Conservation (phyloP, 2,113 vertebrate genomes). For the Malaclemys terrapin region DNA sequence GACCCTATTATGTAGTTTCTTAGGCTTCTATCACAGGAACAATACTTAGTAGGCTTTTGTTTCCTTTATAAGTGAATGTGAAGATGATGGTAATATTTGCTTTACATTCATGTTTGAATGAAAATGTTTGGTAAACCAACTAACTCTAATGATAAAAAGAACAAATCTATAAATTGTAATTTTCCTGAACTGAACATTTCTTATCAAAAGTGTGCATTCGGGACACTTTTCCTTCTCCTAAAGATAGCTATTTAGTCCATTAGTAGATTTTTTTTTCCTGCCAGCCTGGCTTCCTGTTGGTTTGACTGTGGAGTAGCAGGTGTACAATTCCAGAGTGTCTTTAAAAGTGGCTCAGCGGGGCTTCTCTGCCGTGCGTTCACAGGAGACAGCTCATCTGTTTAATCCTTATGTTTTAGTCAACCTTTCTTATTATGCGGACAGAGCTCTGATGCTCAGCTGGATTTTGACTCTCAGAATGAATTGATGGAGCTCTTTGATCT, state of each 20-base stretch:
- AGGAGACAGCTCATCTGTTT: constrained; percentile 87
- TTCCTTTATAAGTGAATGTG: background rate
- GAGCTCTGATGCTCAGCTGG: constrained; percentile 83
- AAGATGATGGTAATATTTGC: background rate
- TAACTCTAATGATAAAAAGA: constrained; percentile 43
- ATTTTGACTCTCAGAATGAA: constrained; percentile 85
- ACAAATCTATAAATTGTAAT: constrained; percentile 47
- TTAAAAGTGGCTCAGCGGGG: constrained; percentile 84
- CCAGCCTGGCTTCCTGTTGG: constrained; percentile 73
- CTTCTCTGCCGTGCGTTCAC: constrained; percentile 74
- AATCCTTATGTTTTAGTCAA: constrained; percentile 87
- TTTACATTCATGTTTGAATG: constrained; percentile 35
- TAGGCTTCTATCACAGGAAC: background rate
- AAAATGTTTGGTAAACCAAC: constrained; percentile 59
- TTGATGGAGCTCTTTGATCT: constrained; percentile 87
- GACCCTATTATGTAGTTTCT: background rate
- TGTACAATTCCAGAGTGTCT: constrained; percentile 81
- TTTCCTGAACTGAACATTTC: constrained; percentile 32
- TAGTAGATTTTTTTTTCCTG: constrained; percentile 65
- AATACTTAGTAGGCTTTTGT: background rate
- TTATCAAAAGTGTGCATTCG: background rate
- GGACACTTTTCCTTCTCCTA: constrained; percentile 20
- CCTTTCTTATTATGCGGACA: constrained; percentile 85
- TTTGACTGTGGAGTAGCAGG: constrained; percentile 81
- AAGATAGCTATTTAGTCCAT: constrained; percentile 67